These are phyloP conservation scores for Bombus superbus DNA, from an alignment of 1,140 invertebrate genomes.

Conservation along the genomic window DNA sequence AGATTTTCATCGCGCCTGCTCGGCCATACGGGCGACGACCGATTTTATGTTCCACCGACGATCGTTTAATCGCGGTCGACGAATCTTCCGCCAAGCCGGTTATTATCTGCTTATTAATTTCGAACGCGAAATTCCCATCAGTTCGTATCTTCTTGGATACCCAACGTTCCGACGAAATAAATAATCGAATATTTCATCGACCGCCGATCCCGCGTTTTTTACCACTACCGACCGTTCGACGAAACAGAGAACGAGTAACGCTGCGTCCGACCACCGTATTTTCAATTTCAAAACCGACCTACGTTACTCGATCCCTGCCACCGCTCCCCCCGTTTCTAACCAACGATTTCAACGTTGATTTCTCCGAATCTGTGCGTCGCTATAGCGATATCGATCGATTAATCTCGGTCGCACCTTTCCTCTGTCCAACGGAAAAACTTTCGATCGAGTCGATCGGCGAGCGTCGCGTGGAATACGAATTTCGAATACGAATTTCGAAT, in stretches of 20 bases:
- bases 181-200: not conserved
- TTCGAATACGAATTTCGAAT: no score
- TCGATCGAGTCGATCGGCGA: no score
- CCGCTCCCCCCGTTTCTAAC: not conserved
- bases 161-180: not conserved
- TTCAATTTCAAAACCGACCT: not conserved
- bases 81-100: conserved; percentile 7
- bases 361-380: not conserved
- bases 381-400: not conserved
- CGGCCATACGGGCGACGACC: not conserved
- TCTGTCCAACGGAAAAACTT: not conserved
- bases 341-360: not conserved
- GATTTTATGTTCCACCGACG: conserved; percentile 8
- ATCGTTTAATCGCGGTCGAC: conserved; percentile 21
- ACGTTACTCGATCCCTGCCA: not conserved
- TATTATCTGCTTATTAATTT: conserved; percentile 18
- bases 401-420: no score
- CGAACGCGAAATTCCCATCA: no score
- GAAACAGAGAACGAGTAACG: not conserved
- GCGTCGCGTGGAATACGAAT: no score
- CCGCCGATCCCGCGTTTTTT: not conserved
- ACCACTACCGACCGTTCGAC: no score
- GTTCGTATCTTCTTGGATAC: not conserved
- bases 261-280: not conserved
- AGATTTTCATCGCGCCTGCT: conserved; percentile 3